These are phyloP conservation scores for Brassicogethes aeneus DNA, from an alignment of 2,888 invertebrate species.

Conservation along the genomic window DNA sequence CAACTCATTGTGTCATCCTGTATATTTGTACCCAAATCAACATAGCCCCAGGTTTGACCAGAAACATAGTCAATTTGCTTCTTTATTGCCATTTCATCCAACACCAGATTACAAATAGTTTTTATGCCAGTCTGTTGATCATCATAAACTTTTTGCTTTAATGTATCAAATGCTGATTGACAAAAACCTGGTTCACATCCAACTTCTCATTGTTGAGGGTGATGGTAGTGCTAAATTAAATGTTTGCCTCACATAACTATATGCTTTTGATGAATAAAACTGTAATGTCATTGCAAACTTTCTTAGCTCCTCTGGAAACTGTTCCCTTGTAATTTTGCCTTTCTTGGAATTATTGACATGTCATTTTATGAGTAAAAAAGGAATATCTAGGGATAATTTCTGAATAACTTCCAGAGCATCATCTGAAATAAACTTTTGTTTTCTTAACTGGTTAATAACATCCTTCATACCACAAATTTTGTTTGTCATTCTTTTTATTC, in stretches of 20 bases:
- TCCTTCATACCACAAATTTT: too few species aligned
- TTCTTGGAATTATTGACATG: too few species aligned
- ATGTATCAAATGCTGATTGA: slow-evolving; percentile 5
- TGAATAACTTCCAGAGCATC: too few species aligned
- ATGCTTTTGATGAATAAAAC: slow-evolving; percentile 21
- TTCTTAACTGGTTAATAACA: too few species aligned
- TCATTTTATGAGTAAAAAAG: too few species aligned
- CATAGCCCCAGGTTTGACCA: slow-evolving; percentile 13
- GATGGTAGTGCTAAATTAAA: slow-evolving; percentile 28
- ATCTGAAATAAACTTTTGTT: too few species aligned
- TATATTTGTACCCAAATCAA: slow-evolving; percentile 10
- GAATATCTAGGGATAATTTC: too few species aligned
- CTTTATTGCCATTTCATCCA: slow-evolving; percentile 19
- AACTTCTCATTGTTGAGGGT: slow-evolving; percentile 25
- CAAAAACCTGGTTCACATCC: too few species aligned
- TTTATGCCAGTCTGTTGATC: too few species aligned
- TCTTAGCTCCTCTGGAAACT: slow-evolving; percentile 10
- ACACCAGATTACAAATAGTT: slow-evolving; percentile 12
- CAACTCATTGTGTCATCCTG: slow-evolving; percentile 10
- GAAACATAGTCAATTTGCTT: slow-evolving; percentile 18
- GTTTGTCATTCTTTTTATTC: too few species aligned
- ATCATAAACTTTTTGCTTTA: slow-evolving; percentile 8
- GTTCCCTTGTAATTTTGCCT: too few species aligned
- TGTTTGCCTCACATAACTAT: slow-evolving; percentile 27
- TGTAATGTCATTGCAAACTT: slow-evolving; percentile 13